phyloP scores from a whole-genome alignment of 2,797 vertebrate genomes.

The Podarcis siculus region DNA sequence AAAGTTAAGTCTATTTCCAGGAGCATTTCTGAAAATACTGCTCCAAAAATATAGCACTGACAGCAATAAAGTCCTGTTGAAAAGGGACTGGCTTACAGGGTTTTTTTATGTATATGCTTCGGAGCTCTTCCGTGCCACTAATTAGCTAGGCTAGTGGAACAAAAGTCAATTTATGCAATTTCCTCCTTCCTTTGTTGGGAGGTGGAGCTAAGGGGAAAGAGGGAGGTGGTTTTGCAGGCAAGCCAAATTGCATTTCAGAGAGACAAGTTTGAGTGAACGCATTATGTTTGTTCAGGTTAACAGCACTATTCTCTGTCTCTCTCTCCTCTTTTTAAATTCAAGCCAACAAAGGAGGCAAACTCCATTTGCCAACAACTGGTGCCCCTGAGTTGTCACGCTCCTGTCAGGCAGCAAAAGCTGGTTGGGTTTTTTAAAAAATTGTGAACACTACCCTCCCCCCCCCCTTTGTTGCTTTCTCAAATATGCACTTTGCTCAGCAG shows the following conservation, averaged over 20 bases:
- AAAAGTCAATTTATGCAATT: conserved; percentile 38
- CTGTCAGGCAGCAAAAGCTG: conserved; percentile 54
- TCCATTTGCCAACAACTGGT: conserved; percentile 56
- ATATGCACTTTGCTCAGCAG: conserved; percentile 54
- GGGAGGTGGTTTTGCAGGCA: conserved; percentile 13
- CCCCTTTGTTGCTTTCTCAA: conserved; percentile 66
- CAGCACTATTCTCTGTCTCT: conserved; percentile 35
- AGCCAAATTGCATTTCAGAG: conserved; percentile 32
- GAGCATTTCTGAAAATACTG: neutral
- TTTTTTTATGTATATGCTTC: neutral
- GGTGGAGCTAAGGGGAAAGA: neutral
- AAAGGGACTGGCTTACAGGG: neutral
- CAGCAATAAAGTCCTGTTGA: neutral
- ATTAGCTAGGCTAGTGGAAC: conserved; percentile 62
- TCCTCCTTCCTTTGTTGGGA: neutral
- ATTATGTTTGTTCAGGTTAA: conserved; percentile 51
- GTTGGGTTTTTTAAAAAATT: too few species aligned
- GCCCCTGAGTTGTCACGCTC: conserved; percentile 62
- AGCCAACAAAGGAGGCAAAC: conserved; percentile 61
- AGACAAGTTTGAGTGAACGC: conserved; percentile 48
- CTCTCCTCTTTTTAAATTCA: conserved; percentile 21
- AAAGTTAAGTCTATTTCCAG: neutral
- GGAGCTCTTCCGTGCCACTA: conserved; percentile 28
- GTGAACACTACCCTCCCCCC: conserved; percentile 46
- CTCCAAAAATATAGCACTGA: neutral